Conservation (phyloP, 2,797 vertebrate species). For the Gymnoscopelus microlampas region DNA sequence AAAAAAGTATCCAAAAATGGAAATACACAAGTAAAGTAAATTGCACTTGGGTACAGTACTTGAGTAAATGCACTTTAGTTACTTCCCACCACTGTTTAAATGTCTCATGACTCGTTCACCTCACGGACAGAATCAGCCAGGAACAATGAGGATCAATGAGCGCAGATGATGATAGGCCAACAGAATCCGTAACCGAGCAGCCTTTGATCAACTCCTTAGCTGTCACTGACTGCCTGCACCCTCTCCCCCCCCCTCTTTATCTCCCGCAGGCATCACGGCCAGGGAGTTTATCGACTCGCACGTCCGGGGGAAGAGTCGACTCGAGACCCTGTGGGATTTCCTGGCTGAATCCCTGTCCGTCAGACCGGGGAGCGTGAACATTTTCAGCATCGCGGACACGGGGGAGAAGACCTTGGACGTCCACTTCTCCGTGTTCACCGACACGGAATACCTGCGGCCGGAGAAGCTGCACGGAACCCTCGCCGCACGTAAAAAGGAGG, state of each 20-base stretch:
- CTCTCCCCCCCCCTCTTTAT: conserved; percentile 58
- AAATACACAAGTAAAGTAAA: too few species aligned
- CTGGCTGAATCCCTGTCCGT: conserved; percentile 78
- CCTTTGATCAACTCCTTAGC: conserved; percentile 65
- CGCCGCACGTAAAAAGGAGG: conserved; percentile 81
- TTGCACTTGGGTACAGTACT: too few species aligned
- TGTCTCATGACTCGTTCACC: conserved; percentile 33
- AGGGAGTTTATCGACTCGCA: conserved; percentile 82
- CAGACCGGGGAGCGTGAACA: conserved; percentile 71
- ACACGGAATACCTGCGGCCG: conserved; percentile 76
- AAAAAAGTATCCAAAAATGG: not conserved
- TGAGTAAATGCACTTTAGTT: too few species aligned
- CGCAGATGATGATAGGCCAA: conserved; percentile 49
- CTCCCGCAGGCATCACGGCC: conserved; percentile 79
- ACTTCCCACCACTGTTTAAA: conserved; percentile 6
- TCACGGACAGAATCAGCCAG: conserved; percentile 35
- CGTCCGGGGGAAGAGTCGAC: conserved; percentile 68
- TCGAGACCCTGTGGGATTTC: conserved; percentile 80
- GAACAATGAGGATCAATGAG: conserved; percentile 51
- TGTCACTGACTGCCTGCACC: conserved; percentile 59
- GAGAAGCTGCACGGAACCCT: conserved; percentile 82
- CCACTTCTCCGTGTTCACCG: conserved; percentile 76
- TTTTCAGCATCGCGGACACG: conserved; percentile 78
- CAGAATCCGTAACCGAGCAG: conserved; percentile 54
- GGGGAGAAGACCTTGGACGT: conserved; percentile 75